Evolutionary conservation across 2,888 invertebrate species (phyloP).

Genomic region (Tachina grossa): DNA sequence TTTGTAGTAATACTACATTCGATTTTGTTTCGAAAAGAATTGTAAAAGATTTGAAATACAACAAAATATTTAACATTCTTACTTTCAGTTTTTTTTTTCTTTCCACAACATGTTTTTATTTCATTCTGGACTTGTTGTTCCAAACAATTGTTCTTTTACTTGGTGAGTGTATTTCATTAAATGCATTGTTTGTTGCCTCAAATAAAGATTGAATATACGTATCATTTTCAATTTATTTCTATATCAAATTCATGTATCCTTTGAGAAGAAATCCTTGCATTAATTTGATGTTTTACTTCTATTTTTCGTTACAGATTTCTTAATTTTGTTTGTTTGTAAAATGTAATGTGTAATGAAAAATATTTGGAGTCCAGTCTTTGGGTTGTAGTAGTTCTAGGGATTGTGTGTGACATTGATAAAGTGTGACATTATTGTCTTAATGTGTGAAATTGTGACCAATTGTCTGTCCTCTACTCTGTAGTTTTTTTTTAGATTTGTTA

Average conservation of each 20-base stretch:
- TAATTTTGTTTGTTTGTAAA: constrained; percentile 28
- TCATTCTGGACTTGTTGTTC: constrained; percentile 10
- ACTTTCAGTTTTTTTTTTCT: constrained; percentile 48
- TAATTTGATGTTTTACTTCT: constrained; percentile 41
- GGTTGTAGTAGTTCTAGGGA: neutral
- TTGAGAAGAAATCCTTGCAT: constrained; percentile 63
- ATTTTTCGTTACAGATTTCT: constrained; percentile 22
- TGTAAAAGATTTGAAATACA: constrained; percentile 61
- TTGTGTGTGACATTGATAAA: constrained; percentile 56
- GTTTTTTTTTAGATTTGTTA: constrained; percentile 23
- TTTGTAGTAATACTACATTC: constrained; percentile 6
- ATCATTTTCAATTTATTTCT: constrained; percentile 43
- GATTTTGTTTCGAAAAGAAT: constrained; percentile 62
- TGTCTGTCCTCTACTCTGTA: constrained; percentile 36
- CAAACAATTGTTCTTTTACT: constrained; percentile 37
- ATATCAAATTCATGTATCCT: constrained; percentile 23
- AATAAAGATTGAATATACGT: constrained; percentile 21
- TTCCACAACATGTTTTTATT: constrained; percentile 43
- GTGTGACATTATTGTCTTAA: constrained; percentile 70
- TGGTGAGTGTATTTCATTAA: constrained; percentile 19
- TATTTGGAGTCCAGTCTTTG: constrained; percentile 25
- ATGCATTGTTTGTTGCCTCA: constrained; percentile 61
- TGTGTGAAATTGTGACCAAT: constrained; percentile 74
- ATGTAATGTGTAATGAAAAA: constrained; percentile 25
- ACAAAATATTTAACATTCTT: constrained; percentile 65